Conservation (phyloP, 2,888 invertebrate genomes). For the Coleophora deauratella region DNA sequence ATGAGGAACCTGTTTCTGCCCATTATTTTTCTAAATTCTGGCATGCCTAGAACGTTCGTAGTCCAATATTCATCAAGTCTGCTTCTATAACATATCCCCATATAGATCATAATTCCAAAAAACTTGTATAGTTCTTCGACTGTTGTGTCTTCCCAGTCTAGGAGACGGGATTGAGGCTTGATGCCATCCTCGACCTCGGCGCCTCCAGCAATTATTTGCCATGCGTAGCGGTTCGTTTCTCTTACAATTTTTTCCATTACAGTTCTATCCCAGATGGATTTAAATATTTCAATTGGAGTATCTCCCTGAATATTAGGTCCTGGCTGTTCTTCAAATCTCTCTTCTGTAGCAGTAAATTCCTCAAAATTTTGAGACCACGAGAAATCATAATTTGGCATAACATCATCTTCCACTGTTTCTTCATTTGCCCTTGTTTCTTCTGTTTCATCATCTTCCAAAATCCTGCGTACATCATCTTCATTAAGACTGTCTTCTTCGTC, state of each 20-base stretch:
- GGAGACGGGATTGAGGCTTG: slow-evolving; percentile 1
- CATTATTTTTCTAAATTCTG: slow-evolving; percentile 4
- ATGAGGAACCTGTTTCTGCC: slow-evolving; percentile 1
- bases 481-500: slow-evolving; percentile 8
- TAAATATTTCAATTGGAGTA: slow-evolving; percentile 5
- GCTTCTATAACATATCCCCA: slow-evolving; percentile 2
- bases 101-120: slow-evolving; percentile 1
- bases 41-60: slow-evolving; percentile 5
- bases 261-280: slow-evolving; percentile 7
- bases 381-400: too few species aligned
- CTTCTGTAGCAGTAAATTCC: slow-evolving; percentile 1
- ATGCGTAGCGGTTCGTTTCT: slow-evolving; percentile 7
- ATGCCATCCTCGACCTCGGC: not conserved
- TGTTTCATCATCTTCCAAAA: slow-evolving; percentile 1
- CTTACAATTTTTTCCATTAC: slow-evolving; percentile 6
- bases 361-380: slow-evolving; percentile 1
- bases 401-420: slow-evolving; percentile 3
- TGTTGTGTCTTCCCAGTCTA: slow-evolving; percentile 5
- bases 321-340: slow-evolving; percentile 1
- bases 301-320: slow-evolving; percentile 1
- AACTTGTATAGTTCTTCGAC: slow-evolving; percentile 4
- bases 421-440: slow-evolving; percentile 1
- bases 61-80: slow-evolving; percentile 6
- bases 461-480: slow-evolving; percentile 2
- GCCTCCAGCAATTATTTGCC: slow-evolving; percentile 4